Percentiles rank a stretch among this genome's conserved stretches.
Conservation (phyloP, 1,140 invertebrate genomes). For the Pteromalus puparum region DNA sequence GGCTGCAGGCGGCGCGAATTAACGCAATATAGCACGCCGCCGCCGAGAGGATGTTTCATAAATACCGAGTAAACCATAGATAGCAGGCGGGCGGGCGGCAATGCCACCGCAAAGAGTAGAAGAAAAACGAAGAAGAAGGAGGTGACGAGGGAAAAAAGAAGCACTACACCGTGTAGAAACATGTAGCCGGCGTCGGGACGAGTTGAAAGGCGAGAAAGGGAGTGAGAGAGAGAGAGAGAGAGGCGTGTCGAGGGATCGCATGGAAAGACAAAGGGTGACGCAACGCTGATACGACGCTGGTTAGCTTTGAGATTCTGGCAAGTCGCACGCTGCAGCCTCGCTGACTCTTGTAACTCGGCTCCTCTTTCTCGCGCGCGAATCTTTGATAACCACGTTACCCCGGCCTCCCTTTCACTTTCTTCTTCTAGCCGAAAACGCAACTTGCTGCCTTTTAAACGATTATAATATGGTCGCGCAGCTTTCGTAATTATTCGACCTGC, state of each 20-base stretch:
- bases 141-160: neutral
- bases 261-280: constrained; percentile 9
- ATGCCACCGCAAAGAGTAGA: neutral
- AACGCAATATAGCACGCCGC: neutral
- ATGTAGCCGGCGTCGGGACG: no score
- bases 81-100: constrained; percentile 6
- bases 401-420: no score
- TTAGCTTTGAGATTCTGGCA: constrained; percentile 26
- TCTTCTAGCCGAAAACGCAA: no score
- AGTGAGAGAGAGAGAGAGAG: no score
- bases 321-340: constrained; percentile 15
- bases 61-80: constrained; percentile 40
- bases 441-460: no score
- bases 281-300: neutral
- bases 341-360: neutral
- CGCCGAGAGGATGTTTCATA: constrained; percentile 29
- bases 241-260: neutral
- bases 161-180: no score
- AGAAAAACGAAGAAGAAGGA: neutral
- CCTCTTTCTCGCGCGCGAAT: constrained; percentile 9
- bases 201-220: neutral
- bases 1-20: neutral
- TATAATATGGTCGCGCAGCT: no score
- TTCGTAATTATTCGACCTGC: no score
- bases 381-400: constrained; percentile 33